Base-by-base conservation (phyloP, 2,888 invertebrate species). In the Lypha dubia region DNA sequence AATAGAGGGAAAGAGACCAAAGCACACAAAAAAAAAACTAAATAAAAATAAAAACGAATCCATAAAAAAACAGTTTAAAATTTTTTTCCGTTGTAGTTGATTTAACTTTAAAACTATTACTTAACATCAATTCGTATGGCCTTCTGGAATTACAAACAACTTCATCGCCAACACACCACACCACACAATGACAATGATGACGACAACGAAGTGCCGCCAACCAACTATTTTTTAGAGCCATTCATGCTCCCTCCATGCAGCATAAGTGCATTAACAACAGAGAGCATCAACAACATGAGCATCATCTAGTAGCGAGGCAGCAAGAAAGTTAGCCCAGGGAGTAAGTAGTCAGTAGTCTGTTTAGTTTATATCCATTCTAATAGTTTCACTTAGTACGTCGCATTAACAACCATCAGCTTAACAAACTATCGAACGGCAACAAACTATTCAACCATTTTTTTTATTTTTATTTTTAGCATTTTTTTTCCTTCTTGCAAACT, bases 91-190 rank as follows among this genome's bases (percentile, higher is more conserved):
- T 70, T 80, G 67, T 76, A 74, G 76, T 81, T 84, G 81, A 84
- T 84, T 84, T 84, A 85, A 83, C 82, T 82, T 79, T 83, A 79
- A 86, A 88, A 83, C 87, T 88, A 88, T 87, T 88, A 88, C 87
- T 88, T 87, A 87, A 88, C 88, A 88, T 88, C 87, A 87, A 87
- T 88, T 88, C 86, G 88, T 86, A 85, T 82, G 81, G 76, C 81
- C 87, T 87, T 87, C 87, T 87, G 87, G 87, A 87, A 88, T 88
- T 88, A 87, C 87, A 87, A 87, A 88, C 89, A 88, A 88, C 88
- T 89, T 88, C 88, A 88, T 89, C 87, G 88, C 79, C 81, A 84
- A 84, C 84, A 84, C 84, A 84, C 79, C 49, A 67, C 51, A 68
- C 74, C 49, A 65, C 49, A 74, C 86, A 81, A 77, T 76, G 83